These are phyloP conservation scores for Elachura formosa DNA, from an alignment of 2,113 vertebrate species.

Conservation along the genomic window DNA sequence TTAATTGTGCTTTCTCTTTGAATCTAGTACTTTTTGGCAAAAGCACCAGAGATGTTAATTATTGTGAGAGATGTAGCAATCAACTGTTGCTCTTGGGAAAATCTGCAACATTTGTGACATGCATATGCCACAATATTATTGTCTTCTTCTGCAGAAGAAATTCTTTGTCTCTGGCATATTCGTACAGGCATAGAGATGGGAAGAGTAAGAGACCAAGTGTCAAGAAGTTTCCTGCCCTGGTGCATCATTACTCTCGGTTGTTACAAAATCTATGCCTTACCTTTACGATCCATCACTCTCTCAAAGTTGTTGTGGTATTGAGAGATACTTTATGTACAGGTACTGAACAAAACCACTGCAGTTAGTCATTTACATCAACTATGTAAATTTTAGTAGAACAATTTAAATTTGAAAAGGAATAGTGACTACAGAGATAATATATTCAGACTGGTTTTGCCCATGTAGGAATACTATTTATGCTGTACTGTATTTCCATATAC, in stretches of 20 bases:
- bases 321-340: not conserved
- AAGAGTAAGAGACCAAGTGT: not conserved
- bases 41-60: not conserved
- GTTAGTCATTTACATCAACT: not conserved
- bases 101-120: not conserved
- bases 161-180: not conserved
- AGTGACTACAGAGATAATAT: not conserved
- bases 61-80: not conserved
- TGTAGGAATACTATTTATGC: not conserved
- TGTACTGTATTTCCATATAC: not conserved
- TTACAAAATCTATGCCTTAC: not conserved
- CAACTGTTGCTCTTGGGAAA: not conserved
- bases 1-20: not conserved
- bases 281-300: not conserved
- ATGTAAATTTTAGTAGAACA: not conserved
- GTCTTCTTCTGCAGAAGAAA: not conserved
- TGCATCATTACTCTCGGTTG: not conserved
- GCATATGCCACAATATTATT: not conserved
- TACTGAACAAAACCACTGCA: not conserved
- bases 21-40: not conserved
- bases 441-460: not conserved
- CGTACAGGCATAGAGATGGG: not conserved
- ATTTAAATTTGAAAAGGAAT: constrained; percentile 19
- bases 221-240: not conserved
- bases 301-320: not conserved